Evolutionary conservation across 2,888 invertebrate species (phyloP).

Genomic region (Acanthosepion pharaonis): DNA sequence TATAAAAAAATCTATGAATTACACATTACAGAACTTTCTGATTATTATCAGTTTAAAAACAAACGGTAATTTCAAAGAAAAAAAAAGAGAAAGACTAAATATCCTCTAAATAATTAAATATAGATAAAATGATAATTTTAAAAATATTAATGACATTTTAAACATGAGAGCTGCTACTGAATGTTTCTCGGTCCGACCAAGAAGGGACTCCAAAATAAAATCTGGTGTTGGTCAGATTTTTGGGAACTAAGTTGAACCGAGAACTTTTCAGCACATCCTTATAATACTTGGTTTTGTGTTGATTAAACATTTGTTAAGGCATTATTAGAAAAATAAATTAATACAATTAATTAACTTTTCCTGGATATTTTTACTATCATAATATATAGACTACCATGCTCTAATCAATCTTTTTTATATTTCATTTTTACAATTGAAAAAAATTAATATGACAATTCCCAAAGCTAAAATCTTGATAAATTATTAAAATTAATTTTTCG

Average conservation of each 20-base stretch:
- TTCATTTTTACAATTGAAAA: no score
- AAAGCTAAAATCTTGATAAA: background rate
- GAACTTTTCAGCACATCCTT: no score
- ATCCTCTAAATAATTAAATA: background rate
- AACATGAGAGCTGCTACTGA: no score
- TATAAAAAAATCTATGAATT: background rate
- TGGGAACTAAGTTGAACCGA: no score
- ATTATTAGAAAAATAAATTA: background rate
- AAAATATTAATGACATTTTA: no score
- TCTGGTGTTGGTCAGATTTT: no score
- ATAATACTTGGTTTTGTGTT: background rate
- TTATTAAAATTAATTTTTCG: background rate
- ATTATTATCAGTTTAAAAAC: background rate
- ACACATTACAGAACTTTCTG: background rate
- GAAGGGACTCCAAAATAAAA: no score
- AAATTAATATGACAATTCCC: no score
- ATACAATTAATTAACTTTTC: background rate
- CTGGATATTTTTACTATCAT: background rate
- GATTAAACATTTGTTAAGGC: background rate
- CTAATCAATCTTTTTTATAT: no score
- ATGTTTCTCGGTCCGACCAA: no score
- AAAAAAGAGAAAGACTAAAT: background rate
- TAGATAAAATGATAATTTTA: background rate
- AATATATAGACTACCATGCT: background rate
- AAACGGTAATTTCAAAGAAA: background rate